Percentiles rank a stretch among this genome's conserved stretches.
These are phyloP conservation scores for Heliconius congener DNA, from an alignment of 1,140 invertebrate species.

Conservation along the genomic window DNA sequence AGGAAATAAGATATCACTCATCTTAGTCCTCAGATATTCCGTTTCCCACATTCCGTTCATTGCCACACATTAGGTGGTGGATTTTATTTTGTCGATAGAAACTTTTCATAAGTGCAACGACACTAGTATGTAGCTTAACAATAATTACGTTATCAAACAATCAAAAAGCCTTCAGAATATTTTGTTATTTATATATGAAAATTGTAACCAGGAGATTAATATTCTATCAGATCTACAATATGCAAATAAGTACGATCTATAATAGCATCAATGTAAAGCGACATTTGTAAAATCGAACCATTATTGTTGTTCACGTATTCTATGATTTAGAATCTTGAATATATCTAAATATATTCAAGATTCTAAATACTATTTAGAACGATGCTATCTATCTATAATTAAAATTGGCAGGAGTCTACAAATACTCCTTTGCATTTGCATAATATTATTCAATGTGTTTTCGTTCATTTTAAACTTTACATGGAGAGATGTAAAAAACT, in stretches of 20 bases:
- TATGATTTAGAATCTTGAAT: not conserved
- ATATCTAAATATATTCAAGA: not conserved
- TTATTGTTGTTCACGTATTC: not conserved
- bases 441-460: not conserved
- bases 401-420: not conserved
- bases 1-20: too few species aligned
- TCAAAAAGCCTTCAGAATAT: too few species aligned
- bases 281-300: not conserved
- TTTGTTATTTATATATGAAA: too few species aligned
- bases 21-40: too few species aligned
- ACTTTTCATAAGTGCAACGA: too few species aligned
- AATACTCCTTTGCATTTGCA: not conserved
- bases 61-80: too few species aligned
- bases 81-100: too few species aligned
- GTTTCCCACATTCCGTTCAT: too few species aligned
- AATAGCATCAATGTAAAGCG: not conserved
- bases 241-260: not conserved
- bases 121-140: too few species aligned
- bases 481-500: not conserved
- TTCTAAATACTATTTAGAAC: not conserved
- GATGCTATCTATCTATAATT: not conserved
- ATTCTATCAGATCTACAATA: not conserved
- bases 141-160: too few species aligned
- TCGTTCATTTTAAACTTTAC: not conserved
- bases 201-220: too few species aligned